Evolutionary conservation across 2,113 vertebrate species (phyloP).

Genomic region (Plecturocebus donacophilus): DNA sequence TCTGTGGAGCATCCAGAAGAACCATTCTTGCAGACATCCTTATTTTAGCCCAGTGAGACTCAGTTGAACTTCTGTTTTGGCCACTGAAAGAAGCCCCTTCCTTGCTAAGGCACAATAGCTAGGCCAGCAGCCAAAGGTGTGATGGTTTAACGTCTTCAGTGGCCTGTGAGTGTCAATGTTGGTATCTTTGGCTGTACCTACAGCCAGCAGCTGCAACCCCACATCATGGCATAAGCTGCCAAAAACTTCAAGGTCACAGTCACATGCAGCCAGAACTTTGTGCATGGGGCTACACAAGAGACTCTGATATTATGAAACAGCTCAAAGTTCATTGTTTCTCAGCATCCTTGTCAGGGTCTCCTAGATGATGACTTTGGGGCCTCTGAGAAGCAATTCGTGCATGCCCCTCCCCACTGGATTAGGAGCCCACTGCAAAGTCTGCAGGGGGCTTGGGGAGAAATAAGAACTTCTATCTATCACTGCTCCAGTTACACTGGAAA

Average conservation of each 20-base stretch:
- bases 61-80: neutral
- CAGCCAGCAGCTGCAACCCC: neutral
- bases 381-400: no score
- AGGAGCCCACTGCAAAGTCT: neutral
- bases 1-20: neutral
- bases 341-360: neutral
- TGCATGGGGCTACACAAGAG: neutral
- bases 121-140: neutral
- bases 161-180: neutral
- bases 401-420: neutral
- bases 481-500: neutral
- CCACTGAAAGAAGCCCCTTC: neutral
- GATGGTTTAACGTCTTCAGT: neutral
- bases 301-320: neutral
- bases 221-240: fast-evolving
- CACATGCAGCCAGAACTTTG: neutral
- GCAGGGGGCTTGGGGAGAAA: neutral
- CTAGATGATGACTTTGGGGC: no score
- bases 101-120: neutral
- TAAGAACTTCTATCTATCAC: no score
- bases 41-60: neutral
- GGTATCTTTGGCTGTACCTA: neutral
- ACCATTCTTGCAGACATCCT: neutral
- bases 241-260: neutral
- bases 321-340: neutral